Base-by-base conservation (phyloP, 1,140 invertebrate species). In the Pseudobourletiella spinata region DNA sequence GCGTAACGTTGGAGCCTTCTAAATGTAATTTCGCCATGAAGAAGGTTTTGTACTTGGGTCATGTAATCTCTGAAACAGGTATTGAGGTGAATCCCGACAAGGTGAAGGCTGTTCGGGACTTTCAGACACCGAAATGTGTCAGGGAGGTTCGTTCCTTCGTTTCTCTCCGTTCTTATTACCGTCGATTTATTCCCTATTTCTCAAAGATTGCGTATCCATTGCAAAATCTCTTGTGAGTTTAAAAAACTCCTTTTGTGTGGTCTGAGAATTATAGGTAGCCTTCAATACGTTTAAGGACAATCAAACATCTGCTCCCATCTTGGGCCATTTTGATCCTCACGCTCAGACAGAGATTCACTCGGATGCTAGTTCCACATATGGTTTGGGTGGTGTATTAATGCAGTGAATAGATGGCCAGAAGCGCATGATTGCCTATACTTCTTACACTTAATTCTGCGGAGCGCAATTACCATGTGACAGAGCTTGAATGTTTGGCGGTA, bases 361-460 rank as follows among this genome's bases (percentile, higher is more conserved):
- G 25, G 71, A 77, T 16, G 74, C 75, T 24, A 80, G 82, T 72
- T n/a, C n/a, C n/a, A n/a, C 32, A 39, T 78, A 78, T n/a, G 76
- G 73, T 43, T 61, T 72, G 0, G 79, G 77, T 16, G 63, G 81
- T 2, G 77, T 78, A 0, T 74, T 73, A 2, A 74, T 79, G 3
- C 60, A 52, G 64, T 8, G 30, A 39, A n/a, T n/a, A n/a, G n/a
- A n/a, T n/a, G n/a, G n/a, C n/a, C n/a, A 65, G 74, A 56, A 63
- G 67, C 65, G 16, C 74, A 75, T 1, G 72, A 80, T 6, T 75
- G 74, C 18, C 81, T 79, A 65, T 75, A 76, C 1, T 72, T 72
- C 29, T 46, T 75, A 14, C 57, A 69, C 2, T 57, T 79, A 52
- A 28, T 35, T 51, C 63, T 8, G 20, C 59, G 11, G 76, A 79